Evolutionary conservation across 1,140 invertebrate species (phyloP).

Genomic region (Cyphomyrmex costatus): DNA sequence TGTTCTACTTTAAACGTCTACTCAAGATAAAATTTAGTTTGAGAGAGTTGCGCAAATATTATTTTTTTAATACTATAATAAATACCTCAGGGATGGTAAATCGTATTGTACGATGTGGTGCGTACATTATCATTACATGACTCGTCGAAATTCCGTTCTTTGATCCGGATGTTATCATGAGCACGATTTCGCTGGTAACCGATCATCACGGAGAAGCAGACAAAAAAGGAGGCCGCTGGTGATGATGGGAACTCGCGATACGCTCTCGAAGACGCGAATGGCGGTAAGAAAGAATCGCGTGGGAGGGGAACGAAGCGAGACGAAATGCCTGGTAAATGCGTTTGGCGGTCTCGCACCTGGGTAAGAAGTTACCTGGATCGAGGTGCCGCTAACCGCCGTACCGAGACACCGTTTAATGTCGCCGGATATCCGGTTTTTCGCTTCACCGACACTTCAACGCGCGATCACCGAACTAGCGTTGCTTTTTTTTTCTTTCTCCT

Average conservation of each 20-base stretch:
- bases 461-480: constrained; percentile 45
- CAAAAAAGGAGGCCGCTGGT: constrained; percentile 46
- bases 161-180: constrained; percentile 50
- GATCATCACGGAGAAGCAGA: constrained; percentile 34
- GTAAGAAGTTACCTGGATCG: constrained; percentile 75
- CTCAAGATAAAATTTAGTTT: neutral
- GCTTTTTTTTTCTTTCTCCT: constrained; percentile 24
- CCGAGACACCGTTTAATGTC: constrained; percentile 67
- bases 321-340: constrained; percentile 64
- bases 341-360: constrained; percentile 69
- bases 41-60: neutral
- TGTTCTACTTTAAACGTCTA: neutral
- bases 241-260: constrained; percentile 62
- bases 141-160: constrained; percentile 46
- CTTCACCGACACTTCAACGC: constrained; percentile 21
- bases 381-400: constrained; percentile 65
- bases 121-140: constrained; percentile 57
- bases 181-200: constrained; percentile 60
- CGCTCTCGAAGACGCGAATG: constrained; percentile 46
- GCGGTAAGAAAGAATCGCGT: constrained; percentile 61
- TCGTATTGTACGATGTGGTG: neutral
- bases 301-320: constrained; percentile 71
- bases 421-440: constrained; percentile 71
- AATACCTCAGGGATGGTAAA: neutral
- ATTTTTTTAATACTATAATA: neutral